Conservation (phyloP, 2,113 vertebrate species). For the Puffinus mauretanicus region DNA sequence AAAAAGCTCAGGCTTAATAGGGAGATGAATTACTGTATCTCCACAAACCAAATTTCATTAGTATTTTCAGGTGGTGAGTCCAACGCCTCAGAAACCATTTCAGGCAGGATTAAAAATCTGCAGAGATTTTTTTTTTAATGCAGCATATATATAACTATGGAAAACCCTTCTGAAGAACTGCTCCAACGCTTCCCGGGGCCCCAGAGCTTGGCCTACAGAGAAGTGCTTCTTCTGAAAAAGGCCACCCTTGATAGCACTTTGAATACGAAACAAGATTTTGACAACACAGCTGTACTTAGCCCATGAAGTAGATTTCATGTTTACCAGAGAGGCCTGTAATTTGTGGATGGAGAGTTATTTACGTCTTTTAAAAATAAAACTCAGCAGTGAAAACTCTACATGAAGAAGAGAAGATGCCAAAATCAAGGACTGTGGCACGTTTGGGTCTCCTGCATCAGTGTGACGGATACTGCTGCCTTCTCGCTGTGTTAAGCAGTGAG, state of each 20-base stretch:
- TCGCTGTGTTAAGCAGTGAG: not conserved
- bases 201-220: not conserved
- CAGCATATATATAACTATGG: not conserved
- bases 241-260: not conserved
- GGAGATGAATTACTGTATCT: not conserved
- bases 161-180: not conserved
- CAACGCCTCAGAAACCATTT: not conserved
- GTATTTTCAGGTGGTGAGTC: slow-evolving; percentile 10
- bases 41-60: not conserved
- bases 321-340: slow-evolving; percentile 16
- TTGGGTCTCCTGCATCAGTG: not conserved
- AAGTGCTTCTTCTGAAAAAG: not conserved
- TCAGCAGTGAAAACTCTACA: not conserved
- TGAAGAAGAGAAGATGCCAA: not conserved
- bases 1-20: not conserved
- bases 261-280: not conserved
- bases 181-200: not conserved
- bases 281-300: slow-evolving; percentile 1
- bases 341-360: slow-evolving; percentile 12
- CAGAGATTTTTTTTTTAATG: not conserved
- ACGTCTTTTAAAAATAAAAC: slow-evolving; percentile 51
- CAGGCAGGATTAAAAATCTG: not conserved
- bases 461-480: not conserved
- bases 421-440: not conserved
- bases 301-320: not conserved